phyloP scores from a whole-genome alignment of 1,140 invertebrate species.

The Ctenoplectra terminalis region DNA sequence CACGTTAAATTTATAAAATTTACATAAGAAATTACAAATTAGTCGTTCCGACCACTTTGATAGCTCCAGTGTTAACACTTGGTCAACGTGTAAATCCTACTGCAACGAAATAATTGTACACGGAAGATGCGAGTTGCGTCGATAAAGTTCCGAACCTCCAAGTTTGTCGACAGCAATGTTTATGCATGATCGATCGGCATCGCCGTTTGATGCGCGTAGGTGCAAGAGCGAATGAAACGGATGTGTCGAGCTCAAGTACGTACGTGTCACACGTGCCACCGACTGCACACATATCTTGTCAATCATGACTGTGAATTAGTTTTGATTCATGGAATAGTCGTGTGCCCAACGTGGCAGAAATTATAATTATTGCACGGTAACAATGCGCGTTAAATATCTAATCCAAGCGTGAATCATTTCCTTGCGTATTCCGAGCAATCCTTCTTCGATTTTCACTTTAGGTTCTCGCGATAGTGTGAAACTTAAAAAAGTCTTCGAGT shows the following conservation, averaged over 20 bases:
- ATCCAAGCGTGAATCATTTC: too few relatives aligned
- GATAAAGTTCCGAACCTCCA: conserved; percentile 24
- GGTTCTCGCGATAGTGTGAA: too few relatives aligned
- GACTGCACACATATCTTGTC: conserved; percentile 29
- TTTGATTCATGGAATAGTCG: conserved; percentile 35
- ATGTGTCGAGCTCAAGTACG: conserved; percentile 16
- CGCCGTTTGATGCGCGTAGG: not conserved
- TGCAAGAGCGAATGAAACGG: conserved; percentile 23
- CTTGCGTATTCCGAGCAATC: too few relatives aligned
- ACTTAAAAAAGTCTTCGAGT: too few relatives aligned
- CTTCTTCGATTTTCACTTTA: too few relatives aligned
- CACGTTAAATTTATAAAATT: too few relatives aligned
- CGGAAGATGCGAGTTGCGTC: not conserved
- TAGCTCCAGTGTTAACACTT: too few relatives aligned
- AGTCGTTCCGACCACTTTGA: too few relatives aligned
- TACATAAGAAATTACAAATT: too few relatives aligned
- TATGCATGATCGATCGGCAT: conserved; percentile 43
- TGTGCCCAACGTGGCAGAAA: conserved; percentile 27
- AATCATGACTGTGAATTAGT: conserved; percentile 54
- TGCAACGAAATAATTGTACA: conserved; percentile 5
- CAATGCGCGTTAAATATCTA: not conserved
- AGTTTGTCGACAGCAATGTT: conserved; percentile 43
- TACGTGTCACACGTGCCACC: conserved; percentile 3
- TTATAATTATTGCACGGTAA: conserved; percentile 20
- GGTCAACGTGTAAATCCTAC: too few relatives aligned